Base-by-base conservation (phyloP, 2,113 vertebrate species). In the Pangasianodon gigas region DNA sequence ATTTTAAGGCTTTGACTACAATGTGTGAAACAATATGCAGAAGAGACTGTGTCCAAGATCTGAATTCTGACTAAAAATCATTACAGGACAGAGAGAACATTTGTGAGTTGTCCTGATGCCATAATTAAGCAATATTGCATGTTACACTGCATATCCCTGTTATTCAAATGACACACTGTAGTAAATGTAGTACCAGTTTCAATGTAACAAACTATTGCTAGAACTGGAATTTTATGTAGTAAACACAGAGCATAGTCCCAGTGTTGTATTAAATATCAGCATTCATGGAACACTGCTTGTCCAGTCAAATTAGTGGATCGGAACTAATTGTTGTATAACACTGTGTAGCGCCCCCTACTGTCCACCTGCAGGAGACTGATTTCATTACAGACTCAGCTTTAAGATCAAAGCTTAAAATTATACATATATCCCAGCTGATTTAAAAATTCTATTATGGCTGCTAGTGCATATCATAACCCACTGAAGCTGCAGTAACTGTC, bases 341-440 rank as follows among this genome's bases (percentile, higher is more conserved):
- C 82, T n/a, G 54, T 84, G 60, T 48, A 87, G 84, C 24, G 85
- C 85, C 85, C 87, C 79, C 88, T 87, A 81, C 86, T 84, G 88
- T 77, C 21, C 87, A 89, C 6, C 26, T 16, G 11, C 24, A 16
- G 13, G 48, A 80, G 6, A 51, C 48, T 13, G 46, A 32, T 54
- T n/a, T 52, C 2, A 1, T 80, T 80, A 37, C 56, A 62, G 32
- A 84, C 26, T 79, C 37, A 4, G 44, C 44, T 46, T 84, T 13
- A 44, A 62, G 37, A 2, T 26, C 6, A 79, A n/a, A 65, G 56
- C 24, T 77, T 44, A 19, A 79, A 80, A 21, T 8, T 16, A 74
- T 6, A 16, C 41, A 13, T 14, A 32, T 69, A 32, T 75, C 71
- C 44, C 58, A 13, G 46, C 16, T 46, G 60, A 58, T 60, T n/a